These are phyloP conservation scores for Atethmia centrago DNA, from an alignment of 2,888 invertebrate genomes.

Conservation along the genomic window DNA sequence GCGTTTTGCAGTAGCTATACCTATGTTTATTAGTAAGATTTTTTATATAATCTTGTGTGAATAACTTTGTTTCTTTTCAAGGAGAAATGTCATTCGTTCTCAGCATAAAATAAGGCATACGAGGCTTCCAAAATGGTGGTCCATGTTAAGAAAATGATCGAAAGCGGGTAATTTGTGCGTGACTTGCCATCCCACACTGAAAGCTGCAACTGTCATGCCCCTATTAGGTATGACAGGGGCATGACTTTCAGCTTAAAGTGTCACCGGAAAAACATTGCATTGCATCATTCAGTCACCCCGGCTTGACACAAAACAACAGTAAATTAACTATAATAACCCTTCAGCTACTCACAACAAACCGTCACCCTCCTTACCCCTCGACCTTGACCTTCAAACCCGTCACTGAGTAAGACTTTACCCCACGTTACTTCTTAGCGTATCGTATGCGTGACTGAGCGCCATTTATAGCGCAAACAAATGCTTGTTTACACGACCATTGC, in stretches of 20 bases:
- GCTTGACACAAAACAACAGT: background rate
- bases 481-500: constrained; percentile 50
- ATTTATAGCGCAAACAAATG: constrained; percentile 37
- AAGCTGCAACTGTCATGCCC: too few relatives aligned
- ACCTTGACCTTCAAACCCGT: constrained; percentile 39
- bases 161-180: background rate
- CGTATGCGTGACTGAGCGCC: constrained; percentile 46
- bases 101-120: background rate
- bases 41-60: background rate
- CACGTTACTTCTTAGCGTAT: constrained; percentile 6
- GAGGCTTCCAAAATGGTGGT: background rate
- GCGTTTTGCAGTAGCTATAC: background rate
- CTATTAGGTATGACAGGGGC: background rate
- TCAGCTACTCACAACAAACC: constrained; percentile 10
- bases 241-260: background rate
- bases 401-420: constrained; percentile 29
- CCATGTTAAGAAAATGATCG: too few relatives aligned
- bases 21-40: background rate
- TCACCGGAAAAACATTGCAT: background rate
- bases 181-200: background rate
- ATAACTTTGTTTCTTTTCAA: background rate
- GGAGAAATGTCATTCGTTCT: background rate
- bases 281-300: background rate
- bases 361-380: constrained; percentile 9
- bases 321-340: constrained; percentile 10